phyloP scores from a whole-genome alignment of 2,113 vertebrate genomes.

The Forbesichthys agassizii region DNA sequence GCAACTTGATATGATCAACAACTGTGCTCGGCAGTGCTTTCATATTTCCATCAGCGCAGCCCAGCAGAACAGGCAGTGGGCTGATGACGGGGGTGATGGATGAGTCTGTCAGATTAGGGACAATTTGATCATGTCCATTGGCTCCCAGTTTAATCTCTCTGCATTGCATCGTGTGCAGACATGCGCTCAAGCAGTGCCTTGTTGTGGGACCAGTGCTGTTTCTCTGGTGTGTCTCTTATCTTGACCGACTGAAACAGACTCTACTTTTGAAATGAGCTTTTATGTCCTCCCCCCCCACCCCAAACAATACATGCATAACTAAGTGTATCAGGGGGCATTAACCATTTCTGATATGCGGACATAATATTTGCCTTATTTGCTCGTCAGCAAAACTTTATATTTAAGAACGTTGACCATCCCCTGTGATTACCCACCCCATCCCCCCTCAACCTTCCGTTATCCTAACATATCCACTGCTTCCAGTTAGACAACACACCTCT shows the following conservation, averaged over 20 bases:
- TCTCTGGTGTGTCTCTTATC: neutral
- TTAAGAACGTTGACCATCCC: too few species aligned
- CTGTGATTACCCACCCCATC: too few species aligned
- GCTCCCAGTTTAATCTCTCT: constrained; percentile 68
- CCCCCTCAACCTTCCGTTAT: too few species aligned
- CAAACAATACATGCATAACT: too few species aligned
- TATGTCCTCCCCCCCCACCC: too few species aligned
- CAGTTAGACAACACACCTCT: too few species aligned
- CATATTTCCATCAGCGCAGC: constrained; percentile 55
- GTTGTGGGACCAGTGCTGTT: constrained; percentile 18
- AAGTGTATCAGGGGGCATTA: too few species aligned
- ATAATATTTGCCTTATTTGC: too few species aligned
- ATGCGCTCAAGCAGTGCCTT: constrained; percentile 56
- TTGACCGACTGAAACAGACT: neutral
- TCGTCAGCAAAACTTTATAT: too few species aligned
- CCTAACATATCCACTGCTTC: too few species aligned
- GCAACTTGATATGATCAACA: neutral
- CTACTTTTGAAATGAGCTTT: too few species aligned
- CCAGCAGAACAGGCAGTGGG: constrained; percentile 59
- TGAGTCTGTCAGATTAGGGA: constrained; percentile 73
- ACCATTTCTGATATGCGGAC: too few species aligned
- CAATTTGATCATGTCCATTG: constrained; percentile 73
- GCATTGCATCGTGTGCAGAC: constrained; percentile 60
- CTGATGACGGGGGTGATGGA: constrained; percentile 66
- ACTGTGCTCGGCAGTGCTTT: constrained; percentile 33